A percentile compares a stretch with the other conserved stretches of the same genome.
Evolutionary conservation across 2,113 vertebrate species (phyloP).

Genomic region (Eudyptes chrysolophus): DNA sequence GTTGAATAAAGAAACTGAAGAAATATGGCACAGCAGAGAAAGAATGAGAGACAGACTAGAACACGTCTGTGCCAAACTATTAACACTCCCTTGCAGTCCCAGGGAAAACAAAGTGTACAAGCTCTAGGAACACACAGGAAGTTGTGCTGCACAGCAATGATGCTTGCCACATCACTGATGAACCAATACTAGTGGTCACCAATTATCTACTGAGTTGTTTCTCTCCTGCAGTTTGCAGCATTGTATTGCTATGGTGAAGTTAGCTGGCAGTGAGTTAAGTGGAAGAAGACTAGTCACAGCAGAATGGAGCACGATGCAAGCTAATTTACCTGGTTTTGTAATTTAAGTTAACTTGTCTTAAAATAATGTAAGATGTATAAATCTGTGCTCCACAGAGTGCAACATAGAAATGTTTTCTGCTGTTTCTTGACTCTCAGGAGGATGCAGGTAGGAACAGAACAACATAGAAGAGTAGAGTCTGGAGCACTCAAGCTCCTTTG

Average conservation of each 20-base stretch:
- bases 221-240: neutral
- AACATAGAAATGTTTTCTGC: neutral
- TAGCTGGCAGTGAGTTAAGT: neutral
- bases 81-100: neutral
- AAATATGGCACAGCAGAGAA: neutral
- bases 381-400: neutral
- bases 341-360: neutral
- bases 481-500: neutral
- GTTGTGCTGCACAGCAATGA: neutral
- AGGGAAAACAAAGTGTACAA: neutral
- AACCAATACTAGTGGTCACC: neutral
- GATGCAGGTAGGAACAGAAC: neutral
- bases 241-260: neutral
- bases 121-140: neutral
- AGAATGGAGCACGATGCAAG: neutral
- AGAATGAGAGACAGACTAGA: neutral
- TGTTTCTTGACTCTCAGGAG: neutral
- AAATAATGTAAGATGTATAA: neutral
- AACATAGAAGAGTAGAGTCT: neutral
- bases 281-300: neutral
- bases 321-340: neutral
- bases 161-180: neutral
- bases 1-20: neutral
- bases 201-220: neutral
- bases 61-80: neutral